Conservation (phyloP, 2,888 invertebrate genomes). For the Leptinotarsa peninsularis region DNA sequence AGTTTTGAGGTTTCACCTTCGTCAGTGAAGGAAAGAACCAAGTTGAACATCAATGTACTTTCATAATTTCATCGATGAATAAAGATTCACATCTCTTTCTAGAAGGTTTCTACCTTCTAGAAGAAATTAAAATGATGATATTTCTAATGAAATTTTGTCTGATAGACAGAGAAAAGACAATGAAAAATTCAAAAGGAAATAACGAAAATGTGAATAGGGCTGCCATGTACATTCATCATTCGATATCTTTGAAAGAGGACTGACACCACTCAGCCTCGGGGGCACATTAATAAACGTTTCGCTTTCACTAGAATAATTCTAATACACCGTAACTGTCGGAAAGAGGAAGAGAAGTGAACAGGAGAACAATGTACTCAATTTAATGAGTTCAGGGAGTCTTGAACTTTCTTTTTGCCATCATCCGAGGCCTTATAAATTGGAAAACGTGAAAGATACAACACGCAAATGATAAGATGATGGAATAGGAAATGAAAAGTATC, state of each 20-base stretch:
- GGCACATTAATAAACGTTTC: conserved; percentile 15
- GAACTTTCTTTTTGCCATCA: conserved; percentile 28
- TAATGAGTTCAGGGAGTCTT: conserved; percentile 41
- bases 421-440: conserved; percentile 22
- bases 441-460: conserved; percentile 17
- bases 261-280: conserved; percentile 10
- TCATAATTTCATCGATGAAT: no score
- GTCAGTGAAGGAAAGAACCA: no score
- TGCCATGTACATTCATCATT: conserved; percentile 7
- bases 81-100: no score
- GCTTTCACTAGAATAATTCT: conserved; percentile 21
- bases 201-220: background rate
- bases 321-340: conserved; percentile 27
- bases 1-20: no score
- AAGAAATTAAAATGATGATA: no score
- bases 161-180: background rate
- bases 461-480: conserved; percentile 22
- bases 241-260: conserved; percentile 10
- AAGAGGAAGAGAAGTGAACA: conserved; percentile 24
- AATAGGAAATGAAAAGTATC: conserved; percentile 11
- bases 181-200: background rate
- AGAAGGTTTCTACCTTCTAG: no score
- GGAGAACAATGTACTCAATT: conserved; percentile 40
- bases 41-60: no score
- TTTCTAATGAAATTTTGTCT: no score